These are phyloP conservation scores for Anhinga rufa DNA, from an alignment of 2,113 vertebrate genomes.

Conservation along the genomic window DNA sequence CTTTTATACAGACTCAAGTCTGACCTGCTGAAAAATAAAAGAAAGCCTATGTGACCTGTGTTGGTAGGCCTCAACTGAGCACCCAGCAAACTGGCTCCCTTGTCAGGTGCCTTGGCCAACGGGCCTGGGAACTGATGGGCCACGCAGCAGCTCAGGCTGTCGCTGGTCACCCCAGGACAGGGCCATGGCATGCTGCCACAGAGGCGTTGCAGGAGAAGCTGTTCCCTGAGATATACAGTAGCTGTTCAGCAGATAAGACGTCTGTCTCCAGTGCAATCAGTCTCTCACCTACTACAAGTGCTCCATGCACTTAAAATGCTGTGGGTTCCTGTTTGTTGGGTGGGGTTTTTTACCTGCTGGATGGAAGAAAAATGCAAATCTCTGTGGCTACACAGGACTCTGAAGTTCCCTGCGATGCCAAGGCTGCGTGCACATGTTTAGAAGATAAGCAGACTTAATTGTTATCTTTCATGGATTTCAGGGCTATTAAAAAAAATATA, in stretches of 20 bases:
- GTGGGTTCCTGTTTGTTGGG: background rate
- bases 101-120: background rate
- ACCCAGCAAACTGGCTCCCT: background rate
- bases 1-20: background rate
- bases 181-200: background rate
- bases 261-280: background rate
- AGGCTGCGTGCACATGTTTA: fast-evolving
- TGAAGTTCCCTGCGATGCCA: background rate
- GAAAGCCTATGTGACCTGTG: background rate
- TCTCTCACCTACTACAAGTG: background rate
- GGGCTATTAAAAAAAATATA: background rate
- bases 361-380: background rate
- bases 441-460: background rate
- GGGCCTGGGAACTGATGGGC: background rate
- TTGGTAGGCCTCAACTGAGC: background rate
- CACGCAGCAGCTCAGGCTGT: fast-evolving
- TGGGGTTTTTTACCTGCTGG: background rate
- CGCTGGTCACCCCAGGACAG: background rate
- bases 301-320: background rate
- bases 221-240: background rate
- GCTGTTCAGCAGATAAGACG: background rate
- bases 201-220: background rate
- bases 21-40: background rate
- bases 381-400: background rate
- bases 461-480: background rate